Evolutionary conservation across 2,797 vertebrate species (phyloP), one percentile per base, ranked within the genome.

Genomic region (Neosalanx taihuensis): DNA sequence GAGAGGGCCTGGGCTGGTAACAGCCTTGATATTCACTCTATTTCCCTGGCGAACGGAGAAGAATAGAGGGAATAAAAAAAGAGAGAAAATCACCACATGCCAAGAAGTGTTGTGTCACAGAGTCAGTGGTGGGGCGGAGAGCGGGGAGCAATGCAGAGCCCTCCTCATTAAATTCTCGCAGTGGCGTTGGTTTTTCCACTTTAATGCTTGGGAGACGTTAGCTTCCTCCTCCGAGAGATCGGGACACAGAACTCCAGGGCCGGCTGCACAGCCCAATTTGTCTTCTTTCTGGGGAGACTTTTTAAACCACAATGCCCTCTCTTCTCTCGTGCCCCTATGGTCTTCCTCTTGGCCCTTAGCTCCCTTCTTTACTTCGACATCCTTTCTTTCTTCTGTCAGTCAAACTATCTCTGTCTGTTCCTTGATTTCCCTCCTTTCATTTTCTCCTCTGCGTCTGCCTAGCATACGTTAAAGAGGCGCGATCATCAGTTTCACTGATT

Each of bases 161-260:
- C 80, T 85, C 79, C 86, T 91, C 89, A 91, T 92, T 92, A 92
- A 89, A 91, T 86, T 90, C 84, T 84, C 86, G 87, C 88, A 87
- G 87, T 84, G 79, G 75, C 76, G 70, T 89, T 90, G 85, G 81
- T 89, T 92, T 92, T 91, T 90, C 87, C 88, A 91, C 88, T 91
- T 90, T 87, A 89, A 88, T 90, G 88, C 89, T 90, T 88, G 84
- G 87, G 82, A 90, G 86, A 89, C 49, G 71, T 83, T 64, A 64
- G 79, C 72, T 86, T 87, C 87, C 84, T 88, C 84, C 80, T 67
- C 26, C 1, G 86, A 82, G 79, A 77, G 74, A 82, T 64, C 58
- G 86, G 80, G 79, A 83, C 77, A 79, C 64, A 74, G 74, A 85
- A 75, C 78, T 73, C 74, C 72, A 41, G 75, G 79, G 82, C 84